Evolutionary conservation across 2,797 vertebrate species (phyloP).

Genomic region (Periparus ater): DNA sequence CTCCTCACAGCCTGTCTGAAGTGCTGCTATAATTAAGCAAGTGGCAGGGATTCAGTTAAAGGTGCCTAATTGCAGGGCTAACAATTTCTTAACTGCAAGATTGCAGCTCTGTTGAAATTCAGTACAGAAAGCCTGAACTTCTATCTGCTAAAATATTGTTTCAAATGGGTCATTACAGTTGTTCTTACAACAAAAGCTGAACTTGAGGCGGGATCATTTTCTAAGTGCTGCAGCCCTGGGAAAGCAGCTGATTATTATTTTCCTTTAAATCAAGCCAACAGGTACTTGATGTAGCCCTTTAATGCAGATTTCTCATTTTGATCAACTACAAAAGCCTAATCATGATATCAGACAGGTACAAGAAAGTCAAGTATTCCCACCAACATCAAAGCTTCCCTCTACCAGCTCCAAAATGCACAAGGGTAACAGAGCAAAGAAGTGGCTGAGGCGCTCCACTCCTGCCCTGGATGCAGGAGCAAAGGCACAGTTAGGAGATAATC

Average conservation of each 20-base stretch:
- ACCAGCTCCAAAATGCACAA: background rate
- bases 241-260: background rate
- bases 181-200: background rate
- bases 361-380: slow-evolving; percentile 41
- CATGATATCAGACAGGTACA: background rate
- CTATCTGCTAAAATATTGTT: background rate
- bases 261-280: background rate
- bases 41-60: slow-evolving; percentile 50
- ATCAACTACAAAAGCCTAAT: slow-evolving; percentile 10
- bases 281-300: background rate
- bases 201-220: background rate
- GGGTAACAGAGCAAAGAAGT: background rate
- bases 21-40: slow-evolving; percentile 61
- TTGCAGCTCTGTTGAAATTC: background rate
- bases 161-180: background rate
- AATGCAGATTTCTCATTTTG: background rate
- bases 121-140: background rate
- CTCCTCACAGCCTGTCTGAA: slow-evolving; percentile 25
- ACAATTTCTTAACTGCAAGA: slow-evolving; percentile 8
- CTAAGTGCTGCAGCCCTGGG: background rate
- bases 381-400: slow-evolving; percentile 39
- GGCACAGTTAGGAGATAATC: background rate
- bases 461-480: background rate
- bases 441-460: background rate
- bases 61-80: slow-evolving; percentile 35